A percentile compares a stretch with the other conserved stretches of the same genome.
phyloP scores from a whole-genome alignment of 30 jellyfish, hydroid and myxozoan species.

The Chrysaora quinquecirrha region DNA sequence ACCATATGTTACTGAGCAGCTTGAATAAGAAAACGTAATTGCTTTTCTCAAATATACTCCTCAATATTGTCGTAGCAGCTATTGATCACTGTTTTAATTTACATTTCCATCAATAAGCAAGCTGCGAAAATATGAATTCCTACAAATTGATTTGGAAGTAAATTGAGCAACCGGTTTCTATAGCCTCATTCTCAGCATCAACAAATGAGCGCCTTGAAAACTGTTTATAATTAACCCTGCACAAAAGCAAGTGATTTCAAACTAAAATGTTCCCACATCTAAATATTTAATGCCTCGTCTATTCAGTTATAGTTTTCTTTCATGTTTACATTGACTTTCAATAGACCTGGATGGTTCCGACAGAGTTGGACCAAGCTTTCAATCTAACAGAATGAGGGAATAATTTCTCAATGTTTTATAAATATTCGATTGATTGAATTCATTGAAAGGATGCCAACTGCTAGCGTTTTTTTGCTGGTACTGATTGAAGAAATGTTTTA shows the following conservation, averaged over 20 bases:
- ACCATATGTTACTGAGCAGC: background rate
- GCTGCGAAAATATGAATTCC: too few relatives aligned
- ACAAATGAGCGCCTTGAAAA: background rate
- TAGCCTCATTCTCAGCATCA: background rate
- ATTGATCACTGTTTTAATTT: background rate
- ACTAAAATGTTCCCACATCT: too few relatives aligned
- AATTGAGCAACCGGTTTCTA: background rate
- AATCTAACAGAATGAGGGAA: too few relatives aligned
- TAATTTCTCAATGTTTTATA: slow-evolving; percentile 32
- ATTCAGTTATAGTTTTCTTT: too few relatives aligned
- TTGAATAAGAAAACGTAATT: background rate
- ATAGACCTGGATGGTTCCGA: too few relatives aligned
- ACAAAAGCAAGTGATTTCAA: too few relatives aligned
- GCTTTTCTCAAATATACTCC: background rate
- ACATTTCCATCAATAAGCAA: background rate
- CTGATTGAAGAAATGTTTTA: slow-evolving; percentile 36
- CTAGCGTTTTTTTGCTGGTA: slow-evolving; percentile 28
- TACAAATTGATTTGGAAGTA: background rate
- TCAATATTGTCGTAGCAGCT: background rate
- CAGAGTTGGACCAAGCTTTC: too few relatives aligned
- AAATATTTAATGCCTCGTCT: too few relatives aligned
- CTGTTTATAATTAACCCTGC: background rate
- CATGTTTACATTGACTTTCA: too few relatives aligned
- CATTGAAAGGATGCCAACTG: slow-evolving; percentile 11
- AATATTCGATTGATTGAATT: slow-evolving; percentile 27